These are phyloP conservation scores for Sminthurides bifidus DNA, from an alignment of 1,140 invertebrate species.

Conservation along the genomic window DNA sequence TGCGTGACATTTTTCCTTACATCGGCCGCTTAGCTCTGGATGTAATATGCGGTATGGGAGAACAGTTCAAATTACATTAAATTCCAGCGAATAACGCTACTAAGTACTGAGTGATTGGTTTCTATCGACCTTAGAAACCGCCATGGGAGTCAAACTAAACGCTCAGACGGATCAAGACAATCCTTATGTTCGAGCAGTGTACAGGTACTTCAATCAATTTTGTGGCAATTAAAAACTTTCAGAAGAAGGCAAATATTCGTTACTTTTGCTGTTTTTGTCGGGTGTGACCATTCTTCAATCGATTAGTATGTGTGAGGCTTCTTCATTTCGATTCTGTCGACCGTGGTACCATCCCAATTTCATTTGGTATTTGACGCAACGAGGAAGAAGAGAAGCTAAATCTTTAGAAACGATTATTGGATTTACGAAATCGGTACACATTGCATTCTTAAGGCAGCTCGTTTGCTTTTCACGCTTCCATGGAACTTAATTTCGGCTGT, in stretches of 20 bases:
- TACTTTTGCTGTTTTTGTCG: not conserved
- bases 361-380: slow-evolving; percentile 38
- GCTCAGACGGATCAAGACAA: slow-evolving; percentile 43
- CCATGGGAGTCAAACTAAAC: slow-evolving; percentile 48
- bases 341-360: slow-evolving; percentile 41
- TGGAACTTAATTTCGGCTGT: not conserved
- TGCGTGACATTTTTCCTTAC: slow-evolving; percentile 52
- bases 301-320: slow-evolving; percentile 5
- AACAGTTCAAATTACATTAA: too few relatives aligned
- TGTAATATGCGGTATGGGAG: slow-evolving; percentile 71
- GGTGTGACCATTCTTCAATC: not conserved
- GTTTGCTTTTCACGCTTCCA: not conserved
- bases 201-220: too few relatives aligned
- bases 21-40: slow-evolving; percentile 61
- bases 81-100: slow-evolving; percentile 37
- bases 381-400: slow-evolving; percentile 28
- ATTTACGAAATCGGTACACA: slow-evolving; percentile 15
- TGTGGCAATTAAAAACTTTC: too few relatives aligned
- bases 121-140: slow-evolving; percentile 40
- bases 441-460: not conserved
- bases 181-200: slow-evolving; percentile 45
- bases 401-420: slow-evolving; percentile 8
- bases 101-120: not conserved
- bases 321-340: slow-evolving; percentile 21
- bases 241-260: not conserved